Conservation (phyloP, 2,888 invertebrate species). For the Conistra vaccinii region DNA sequence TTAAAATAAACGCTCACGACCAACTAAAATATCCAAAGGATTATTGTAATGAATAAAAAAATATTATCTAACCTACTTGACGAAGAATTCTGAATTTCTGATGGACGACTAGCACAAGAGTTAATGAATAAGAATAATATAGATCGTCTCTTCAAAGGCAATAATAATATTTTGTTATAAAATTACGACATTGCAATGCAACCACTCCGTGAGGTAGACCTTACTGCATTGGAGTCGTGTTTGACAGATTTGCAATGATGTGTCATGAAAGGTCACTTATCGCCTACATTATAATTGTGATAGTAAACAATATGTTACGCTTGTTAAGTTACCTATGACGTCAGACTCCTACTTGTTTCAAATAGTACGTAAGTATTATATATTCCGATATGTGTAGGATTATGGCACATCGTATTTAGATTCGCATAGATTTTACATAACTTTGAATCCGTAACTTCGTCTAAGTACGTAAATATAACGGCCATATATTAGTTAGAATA, state of each 20-base stretch:
- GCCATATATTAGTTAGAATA: not conserved
- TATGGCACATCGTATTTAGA: constrained; percentile 4
- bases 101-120: not conserved
- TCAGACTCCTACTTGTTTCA: constrained; percentile 12
- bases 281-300: constrained; percentile 53
- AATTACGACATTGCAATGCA: not conserved
- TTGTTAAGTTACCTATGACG: constrained; percentile 35
- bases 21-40: not conserved
- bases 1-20: too few species aligned
- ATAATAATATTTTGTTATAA: constrained; percentile 18
- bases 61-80: not conserved
- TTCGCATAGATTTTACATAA: constrained; percentile 18
- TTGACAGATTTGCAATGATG: constrained; percentile 31
- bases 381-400: constrained; percentile 9
- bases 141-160: not conserved
- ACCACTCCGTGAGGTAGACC: constrained; percentile 17
- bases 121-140: not conserved
- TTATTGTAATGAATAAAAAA: not conserved
- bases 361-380: constrained; percentile 42
- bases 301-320: constrained; percentile 40
- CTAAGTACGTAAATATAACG: not conserved
- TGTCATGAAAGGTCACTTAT: constrained; percentile 64
- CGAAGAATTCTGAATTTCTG: not conserved
- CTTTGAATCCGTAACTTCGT: constrained; percentile 14
- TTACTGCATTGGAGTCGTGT: constrained; percentile 25